phyloP scores from a whole-genome alignment of 2,888 invertebrate species.

The Nephrotoma guestfalica region DNA sequence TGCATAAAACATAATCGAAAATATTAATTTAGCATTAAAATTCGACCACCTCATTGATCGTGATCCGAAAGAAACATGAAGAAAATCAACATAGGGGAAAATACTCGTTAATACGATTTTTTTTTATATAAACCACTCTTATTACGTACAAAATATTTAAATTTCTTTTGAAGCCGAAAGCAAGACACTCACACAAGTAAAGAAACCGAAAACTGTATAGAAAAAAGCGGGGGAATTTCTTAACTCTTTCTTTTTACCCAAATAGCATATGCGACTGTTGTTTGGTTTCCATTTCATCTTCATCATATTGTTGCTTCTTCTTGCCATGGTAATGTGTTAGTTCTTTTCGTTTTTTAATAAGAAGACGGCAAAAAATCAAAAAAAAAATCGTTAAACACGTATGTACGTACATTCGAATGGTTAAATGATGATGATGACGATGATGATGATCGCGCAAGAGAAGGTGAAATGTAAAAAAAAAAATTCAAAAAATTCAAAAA shows the following conservation, averaged over 20 bases:
- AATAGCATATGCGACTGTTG: background rate
- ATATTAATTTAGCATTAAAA: background rate
- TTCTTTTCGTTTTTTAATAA: background rate
- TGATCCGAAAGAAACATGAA: background rate
- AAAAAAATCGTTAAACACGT: background rate
- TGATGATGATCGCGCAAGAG: background rate
- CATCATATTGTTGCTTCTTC: background rate
- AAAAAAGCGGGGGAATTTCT: background rate
- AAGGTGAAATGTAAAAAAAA: background rate
- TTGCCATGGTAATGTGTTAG: background rate
- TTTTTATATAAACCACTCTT: background rate
- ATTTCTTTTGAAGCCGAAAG: background rate
- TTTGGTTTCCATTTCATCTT: background rate
- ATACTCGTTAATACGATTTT: background rate
- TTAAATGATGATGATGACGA: background rate
- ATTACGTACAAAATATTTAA: background rate
- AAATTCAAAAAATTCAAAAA: background rate
- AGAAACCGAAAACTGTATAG: background rate
- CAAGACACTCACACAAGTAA: background rate
- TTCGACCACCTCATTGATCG: background rate
- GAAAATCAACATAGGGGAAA: background rate
- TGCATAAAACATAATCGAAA: background rate
- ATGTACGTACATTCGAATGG: background rate
- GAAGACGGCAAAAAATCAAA: background rate
- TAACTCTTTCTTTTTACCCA: background rate